Percentiles rank a stretch among this genome's conserved stretches.
These are phyloP conservation scores for Cygnus buccinator DNA, from an alignment of 2,113 vertebrate species.

Conservation along the genomic window DNA sequence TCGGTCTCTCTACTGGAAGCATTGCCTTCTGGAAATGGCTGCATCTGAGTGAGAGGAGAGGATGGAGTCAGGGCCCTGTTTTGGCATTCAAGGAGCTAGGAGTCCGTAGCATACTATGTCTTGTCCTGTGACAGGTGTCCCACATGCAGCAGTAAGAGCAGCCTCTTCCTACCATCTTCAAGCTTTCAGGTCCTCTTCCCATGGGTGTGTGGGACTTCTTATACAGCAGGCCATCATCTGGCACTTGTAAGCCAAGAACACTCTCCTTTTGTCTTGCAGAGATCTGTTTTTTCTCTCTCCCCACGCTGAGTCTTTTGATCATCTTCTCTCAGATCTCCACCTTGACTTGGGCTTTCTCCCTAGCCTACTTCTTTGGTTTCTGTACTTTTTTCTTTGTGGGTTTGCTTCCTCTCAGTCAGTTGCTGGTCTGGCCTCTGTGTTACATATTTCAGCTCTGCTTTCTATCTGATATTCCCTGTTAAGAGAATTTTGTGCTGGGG, in stretches of 20 bases:
- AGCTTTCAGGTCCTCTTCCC: not conserved
- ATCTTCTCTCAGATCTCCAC: not conserved
- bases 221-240: not conserved
- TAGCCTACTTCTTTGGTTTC: not conserved
- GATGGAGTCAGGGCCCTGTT: not conserved
- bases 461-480: not conserved
- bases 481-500: not conserved
- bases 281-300: not conserved
- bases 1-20: not conserved
- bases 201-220: not conserved
- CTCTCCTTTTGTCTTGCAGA: not conserved
- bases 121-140: not conserved
- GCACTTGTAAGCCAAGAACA: not conserved
- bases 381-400: not conserved
- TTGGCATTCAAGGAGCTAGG: not conserved
- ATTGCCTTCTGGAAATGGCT: not conserved
- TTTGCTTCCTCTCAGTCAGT: not conserved
- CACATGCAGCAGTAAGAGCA: not conserved
- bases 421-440: not conserved
- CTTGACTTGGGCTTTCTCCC: not conserved
- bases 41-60: not conserved
- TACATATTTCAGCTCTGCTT: not conserved
- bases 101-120: not conserved
- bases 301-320: not conserved
- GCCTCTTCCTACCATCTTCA: not conserved